These are phyloP conservation scores for Chaenocephalus aceratus DNA, from an alignment of 2,113 vertebrate species.

Conservation along the genomic window DNA sequence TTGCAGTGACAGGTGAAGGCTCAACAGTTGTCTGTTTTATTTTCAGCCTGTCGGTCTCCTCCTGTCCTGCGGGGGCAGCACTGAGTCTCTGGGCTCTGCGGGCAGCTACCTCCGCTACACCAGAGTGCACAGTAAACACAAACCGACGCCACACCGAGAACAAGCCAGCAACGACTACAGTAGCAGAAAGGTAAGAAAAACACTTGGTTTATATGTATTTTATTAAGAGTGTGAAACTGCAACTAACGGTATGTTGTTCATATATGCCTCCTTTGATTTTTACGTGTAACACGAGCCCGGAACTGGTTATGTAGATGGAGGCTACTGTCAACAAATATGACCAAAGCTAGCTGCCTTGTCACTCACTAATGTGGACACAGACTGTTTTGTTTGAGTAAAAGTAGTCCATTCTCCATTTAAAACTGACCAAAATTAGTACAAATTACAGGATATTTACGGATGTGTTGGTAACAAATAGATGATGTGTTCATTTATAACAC, in stretches of 20 bases:
- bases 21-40: conserved; percentile 9
- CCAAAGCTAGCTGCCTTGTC: conserved; percentile 5
- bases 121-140: conserved; percentile 56
- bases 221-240: fast-evolving
- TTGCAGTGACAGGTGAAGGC: conserved; percentile 23
- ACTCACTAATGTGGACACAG: not conserved
- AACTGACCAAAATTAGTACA: not conserved
- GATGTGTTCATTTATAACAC: too few relatives aligned
- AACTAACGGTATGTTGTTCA: fast-evolving
- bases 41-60: conserved; percentile 21
- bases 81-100: not conserved
- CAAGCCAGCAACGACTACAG: not conserved
- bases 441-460: not conserved
- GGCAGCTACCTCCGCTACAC: not conserved
- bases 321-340: not conserved
- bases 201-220: fast-evolving
- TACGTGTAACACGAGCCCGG: not conserved
- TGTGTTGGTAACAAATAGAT: not conserved
- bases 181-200: conserved; percentile 48
- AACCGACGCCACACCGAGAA: not conserved
- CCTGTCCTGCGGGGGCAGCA: conserved; percentile 66
- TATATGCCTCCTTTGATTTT: not conserved
- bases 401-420: not conserved
- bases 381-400: not conserved
- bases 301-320: not conserved